Base-by-base conservation (phyloP, 2,888 invertebrate genomes). In the Xestia sexstrigata region DNA sequence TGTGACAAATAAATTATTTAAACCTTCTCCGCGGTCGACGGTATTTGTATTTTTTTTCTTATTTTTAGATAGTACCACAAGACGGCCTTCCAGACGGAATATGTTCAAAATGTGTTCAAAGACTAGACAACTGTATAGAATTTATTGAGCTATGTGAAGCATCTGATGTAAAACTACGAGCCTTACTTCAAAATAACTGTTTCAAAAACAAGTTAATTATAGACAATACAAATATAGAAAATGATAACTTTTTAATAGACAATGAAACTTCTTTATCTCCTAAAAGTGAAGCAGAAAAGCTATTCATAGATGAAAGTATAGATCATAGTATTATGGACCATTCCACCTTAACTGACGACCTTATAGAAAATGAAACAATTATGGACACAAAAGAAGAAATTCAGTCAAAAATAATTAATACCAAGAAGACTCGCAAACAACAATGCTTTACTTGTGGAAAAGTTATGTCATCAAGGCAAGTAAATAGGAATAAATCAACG, bases 361-460 rank as follows among this genome's bases (percentile, higher is more conserved):
- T 76, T 26, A 47, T 73, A 39, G 76, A 75, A 23, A 75, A 81
- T 39, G 80, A 81, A 70, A 77, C 63, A 60, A 82, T 70, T 30
- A 55, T 72, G n/a, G 65, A 72, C 11, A 47, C 42, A 76, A 77
- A 63, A 74, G 67, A 71, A 76, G 67, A 75, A 55, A 74, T 67
- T n/a, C 17, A 55, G 69, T 26, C 20, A n/a, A 90, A 83, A 58
- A 15, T 47, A 39, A 77, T 71, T 55, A 42, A 65, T 42, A 82
- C 79, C 63, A 90, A 87, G 75, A 90, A 90, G 76, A 88, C 87
- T 45, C 89, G 81, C 39, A 94, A 93, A 82, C 94, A 94, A 71
- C 97, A 97, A 90, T 97, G 97, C 85, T 95, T 93, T 83, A 95
- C 93, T 52, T 97, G 97, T 92, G 97, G 97, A n/a, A 97, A 96